Conservation (phyloP, 23 tunicate genomes). For the Halocynthia roretzi region DNA sequence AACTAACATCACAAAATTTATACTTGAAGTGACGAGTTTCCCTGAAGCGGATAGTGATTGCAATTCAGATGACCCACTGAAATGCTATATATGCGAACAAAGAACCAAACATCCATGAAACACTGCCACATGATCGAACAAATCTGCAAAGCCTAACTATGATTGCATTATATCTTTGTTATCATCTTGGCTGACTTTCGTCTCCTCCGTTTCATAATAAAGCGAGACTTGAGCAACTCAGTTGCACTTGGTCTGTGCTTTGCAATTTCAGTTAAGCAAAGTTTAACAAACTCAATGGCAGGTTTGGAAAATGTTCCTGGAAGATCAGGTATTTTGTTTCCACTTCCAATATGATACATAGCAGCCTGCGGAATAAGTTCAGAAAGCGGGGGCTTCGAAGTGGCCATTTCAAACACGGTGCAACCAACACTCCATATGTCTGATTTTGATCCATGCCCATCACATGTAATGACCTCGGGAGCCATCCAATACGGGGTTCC, state of each 20-base stretch:
- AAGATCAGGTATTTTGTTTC: conserved; percentile 58
- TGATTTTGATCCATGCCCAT: conserved; percentile 77
- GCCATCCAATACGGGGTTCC: conserved; percentile 99
- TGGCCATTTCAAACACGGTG: conserved; percentile 93
- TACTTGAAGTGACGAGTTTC: too few relatives aligned
- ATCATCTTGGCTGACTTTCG: background rate
- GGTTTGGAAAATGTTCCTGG: conserved; percentile 12
- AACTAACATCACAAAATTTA: too few relatives aligned
- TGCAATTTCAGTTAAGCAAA: background rate
- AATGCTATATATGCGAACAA: too few relatives aligned
- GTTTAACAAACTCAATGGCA: conserved; percentile 9
- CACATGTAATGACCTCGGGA: conserved; percentile 87
- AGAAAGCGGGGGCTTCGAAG: conserved; percentile 53
- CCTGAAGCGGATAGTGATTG: too few relatives aligned
- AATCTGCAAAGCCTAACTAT: too few relatives aligned
- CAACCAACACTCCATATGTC: conserved; percentile 97
- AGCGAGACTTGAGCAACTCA: background rate
- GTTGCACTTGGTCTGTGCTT: background rate
- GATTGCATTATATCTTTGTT: too few relatives aligned
- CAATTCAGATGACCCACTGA: too few relatives aligned
- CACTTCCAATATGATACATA: conserved; percentile 77
- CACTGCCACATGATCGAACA: too few relatives aligned
- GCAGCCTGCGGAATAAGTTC: conserved; percentile 44
- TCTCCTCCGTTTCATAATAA: background rate
- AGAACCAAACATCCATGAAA: too few relatives aligned